Evolutionary conservation across 2,888 invertebrate genomes (phyloP).

Genomic region (Atrina japonica): DNA sequence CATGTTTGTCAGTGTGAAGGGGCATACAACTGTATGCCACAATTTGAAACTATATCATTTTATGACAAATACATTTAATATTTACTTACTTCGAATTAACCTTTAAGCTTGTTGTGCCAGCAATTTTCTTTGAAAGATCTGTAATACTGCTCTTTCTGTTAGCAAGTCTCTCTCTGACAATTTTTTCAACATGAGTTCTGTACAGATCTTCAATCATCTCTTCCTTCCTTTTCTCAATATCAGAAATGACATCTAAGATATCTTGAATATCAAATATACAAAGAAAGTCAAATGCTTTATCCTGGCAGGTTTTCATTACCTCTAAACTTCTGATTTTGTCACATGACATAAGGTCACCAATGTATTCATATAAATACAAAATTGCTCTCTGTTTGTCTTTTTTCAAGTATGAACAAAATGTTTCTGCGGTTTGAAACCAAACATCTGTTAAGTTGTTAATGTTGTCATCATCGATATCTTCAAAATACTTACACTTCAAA

Average conservation of each 20-base stretch:
- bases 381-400: no score
- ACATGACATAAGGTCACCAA: no score
- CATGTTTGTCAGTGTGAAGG: no score
- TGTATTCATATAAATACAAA: no score
- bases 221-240: background rate
- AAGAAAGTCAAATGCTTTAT: slow-evolving; percentile 1
- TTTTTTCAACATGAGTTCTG: background rate
- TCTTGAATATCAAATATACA: background rate
- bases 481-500: background rate
- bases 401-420: no score
- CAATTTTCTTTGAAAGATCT: background rate
- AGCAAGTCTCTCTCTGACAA: background rate
- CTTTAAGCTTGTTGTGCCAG: background rate
- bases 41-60: no score
- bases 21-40: no score
- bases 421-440: slow-evolving; percentile 1
- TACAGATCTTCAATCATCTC: background rate
- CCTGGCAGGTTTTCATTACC: no score
- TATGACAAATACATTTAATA: no score
- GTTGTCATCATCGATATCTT: background rate
- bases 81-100: slow-evolving; percentile 9
- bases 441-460: background rate
- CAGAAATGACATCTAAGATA: background rate
- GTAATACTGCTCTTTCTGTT: background rate
- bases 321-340: no score